Evolutionary conservation across 2,888 invertebrate genomes (phyloP).

Genomic region (Napeogenes sylphis): DNA sequence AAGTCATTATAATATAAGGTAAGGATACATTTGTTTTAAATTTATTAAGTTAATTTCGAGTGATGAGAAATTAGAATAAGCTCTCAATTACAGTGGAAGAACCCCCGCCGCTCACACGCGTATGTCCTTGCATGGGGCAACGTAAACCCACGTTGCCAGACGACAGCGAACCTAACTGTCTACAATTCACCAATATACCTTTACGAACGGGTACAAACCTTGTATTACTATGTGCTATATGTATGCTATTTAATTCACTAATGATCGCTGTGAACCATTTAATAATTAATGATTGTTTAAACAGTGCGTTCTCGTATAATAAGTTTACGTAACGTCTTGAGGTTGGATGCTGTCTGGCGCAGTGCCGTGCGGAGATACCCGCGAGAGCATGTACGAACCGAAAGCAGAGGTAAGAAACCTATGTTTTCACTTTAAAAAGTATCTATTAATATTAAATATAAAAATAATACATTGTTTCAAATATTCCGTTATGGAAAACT

Average conservation of each 20-base stretch:
- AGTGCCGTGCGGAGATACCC: constrained; percentile 44
- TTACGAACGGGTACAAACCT: constrained; percentile 43
- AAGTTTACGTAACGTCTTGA: constrained; percentile 46
- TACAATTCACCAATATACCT: constrained; percentile 48
- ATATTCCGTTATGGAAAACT: no score
- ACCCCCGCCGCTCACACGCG: constrained; percentile 44
- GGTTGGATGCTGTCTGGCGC: constrained; percentile 43
- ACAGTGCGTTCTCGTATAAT: constrained; percentile 45
- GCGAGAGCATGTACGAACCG: constrained; percentile 24
- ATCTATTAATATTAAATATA: no score
- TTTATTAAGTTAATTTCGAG: no score
- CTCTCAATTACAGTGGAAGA: constrained; percentile 38
- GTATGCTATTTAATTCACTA: background rate
- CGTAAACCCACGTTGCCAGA: constrained; percentile 35
- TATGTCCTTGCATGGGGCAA: constrained; percentile 42
- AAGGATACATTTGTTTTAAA: no score
- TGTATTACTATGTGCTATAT: background rate
- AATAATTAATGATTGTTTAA: background rate
- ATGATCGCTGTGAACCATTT: background rate
- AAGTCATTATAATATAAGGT: no score
- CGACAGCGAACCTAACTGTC: constrained; percentile 36
- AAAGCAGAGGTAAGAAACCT: constrained; percentile 21
- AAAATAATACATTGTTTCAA: no score
- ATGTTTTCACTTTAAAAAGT: no score
- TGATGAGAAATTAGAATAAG: background rate